These are phyloP conservation scores for Microchrysa polita DNA, from an alignment of 2,888 invertebrate genomes.

Conservation along the genomic window DNA sequence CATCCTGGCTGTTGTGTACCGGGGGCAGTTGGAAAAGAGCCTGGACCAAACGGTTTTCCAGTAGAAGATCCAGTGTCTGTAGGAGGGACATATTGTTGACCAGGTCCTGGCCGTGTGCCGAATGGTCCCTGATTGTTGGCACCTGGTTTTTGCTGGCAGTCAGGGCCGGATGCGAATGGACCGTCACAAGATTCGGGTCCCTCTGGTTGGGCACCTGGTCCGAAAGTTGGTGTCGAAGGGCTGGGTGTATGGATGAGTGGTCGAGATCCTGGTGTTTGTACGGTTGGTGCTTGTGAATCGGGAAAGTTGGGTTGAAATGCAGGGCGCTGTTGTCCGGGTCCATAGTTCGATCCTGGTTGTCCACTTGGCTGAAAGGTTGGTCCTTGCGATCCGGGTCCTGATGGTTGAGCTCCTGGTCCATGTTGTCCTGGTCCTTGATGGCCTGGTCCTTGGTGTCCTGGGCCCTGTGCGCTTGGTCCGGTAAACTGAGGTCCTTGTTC, in stretches of 20 bases:
- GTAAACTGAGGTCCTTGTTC: background rate
- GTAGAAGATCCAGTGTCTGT: background rate
- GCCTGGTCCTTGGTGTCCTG: background rate
- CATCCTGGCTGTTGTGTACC: constrained; percentile 15
- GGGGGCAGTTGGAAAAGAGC: background rate
- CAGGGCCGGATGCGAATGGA: constrained; percentile 7
- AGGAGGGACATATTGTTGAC: background rate
- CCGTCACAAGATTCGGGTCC: constrained; percentile 5
- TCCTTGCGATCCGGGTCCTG: background rate
- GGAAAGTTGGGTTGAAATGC: background rate
- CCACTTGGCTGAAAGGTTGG: background rate
- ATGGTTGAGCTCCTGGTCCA: background rate
- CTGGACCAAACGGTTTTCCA: background rate
- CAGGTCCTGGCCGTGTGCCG: background rate
- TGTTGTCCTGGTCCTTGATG: background rate
- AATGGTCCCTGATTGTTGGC: background rate
- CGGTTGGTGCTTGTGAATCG: background rate
- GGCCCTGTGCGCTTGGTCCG: background rate
- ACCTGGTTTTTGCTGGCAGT: background rate
- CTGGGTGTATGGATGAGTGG: background rate
- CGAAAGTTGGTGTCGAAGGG: background rate
- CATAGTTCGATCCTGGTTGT: background rate
- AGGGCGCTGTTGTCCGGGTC: background rate
- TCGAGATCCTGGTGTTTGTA: background rate
- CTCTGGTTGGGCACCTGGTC: background rate